phyloP scores from a whole-genome alignment of 2,113 vertebrate species.

The Chrysemys picta region DNA sequence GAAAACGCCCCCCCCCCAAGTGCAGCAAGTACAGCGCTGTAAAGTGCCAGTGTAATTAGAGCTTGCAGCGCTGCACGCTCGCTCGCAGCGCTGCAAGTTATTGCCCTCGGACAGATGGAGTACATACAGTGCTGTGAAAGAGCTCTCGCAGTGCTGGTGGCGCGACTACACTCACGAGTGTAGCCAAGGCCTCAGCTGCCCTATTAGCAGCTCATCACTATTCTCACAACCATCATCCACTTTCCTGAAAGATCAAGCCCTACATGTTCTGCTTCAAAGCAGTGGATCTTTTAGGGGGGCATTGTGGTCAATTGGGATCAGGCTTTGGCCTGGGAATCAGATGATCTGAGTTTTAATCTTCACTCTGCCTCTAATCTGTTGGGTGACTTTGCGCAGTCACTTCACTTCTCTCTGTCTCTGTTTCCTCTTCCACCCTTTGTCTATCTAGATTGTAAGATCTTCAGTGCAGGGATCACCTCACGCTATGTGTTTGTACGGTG shows the following conservation, averaged over 20 bases:
- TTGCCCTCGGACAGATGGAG: too few species aligned
- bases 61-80: too few species aligned
- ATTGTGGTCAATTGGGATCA: conserved; percentile 4
- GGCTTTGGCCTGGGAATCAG: not conserved
- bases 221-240: conserved; percentile 64
- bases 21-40: too few species aligned
- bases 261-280: conserved; percentile 65
- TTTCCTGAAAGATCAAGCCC: conserved; percentile 67
- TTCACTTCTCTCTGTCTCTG: not conserved
- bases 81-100: too few species aligned
- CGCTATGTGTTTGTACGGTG: not conserved
- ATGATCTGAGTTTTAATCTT: not conserved
- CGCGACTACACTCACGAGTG: too few species aligned
- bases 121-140: too few species aligned
- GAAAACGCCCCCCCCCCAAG: too few species aligned
- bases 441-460: not conserved
- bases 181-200: conserved; percentile 26
- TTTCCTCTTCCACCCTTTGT: not conserved
- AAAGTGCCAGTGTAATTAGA: too few species aligned
- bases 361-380: conserved; percentile 4
- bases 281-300: conserved; percentile 59
- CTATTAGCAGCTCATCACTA: conserved; percentile 56
- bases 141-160: too few species aligned
- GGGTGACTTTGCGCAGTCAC: not conserved
- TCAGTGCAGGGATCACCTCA: not conserved